Percentiles rank a stretch among this genome's conserved stretches.
Conservation (phyloP, 2,113 vertebrate species). For the Seriola quinqueradiata region DNA sequence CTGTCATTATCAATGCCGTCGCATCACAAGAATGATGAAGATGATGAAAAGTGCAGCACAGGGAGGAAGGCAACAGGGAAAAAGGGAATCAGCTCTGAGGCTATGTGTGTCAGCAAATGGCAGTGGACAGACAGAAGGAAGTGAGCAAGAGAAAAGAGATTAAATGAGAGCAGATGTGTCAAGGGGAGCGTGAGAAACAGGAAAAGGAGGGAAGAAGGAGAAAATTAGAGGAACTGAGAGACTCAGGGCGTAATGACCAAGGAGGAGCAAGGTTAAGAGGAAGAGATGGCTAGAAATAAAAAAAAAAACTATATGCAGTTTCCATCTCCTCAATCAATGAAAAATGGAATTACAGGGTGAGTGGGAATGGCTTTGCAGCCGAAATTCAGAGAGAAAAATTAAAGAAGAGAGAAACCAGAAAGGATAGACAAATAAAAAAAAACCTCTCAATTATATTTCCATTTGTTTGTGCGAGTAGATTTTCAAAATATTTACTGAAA, state of each 20-base stretch:
- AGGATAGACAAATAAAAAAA: not conserved
- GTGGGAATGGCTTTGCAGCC: not conserved
- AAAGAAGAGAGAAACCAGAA: slow-evolving; percentile 2
- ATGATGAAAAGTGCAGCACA: not conserved
- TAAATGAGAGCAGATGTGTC: slow-evolving; percentile 11
- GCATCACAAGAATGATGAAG: not conserved
- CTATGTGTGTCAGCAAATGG: not conserved
- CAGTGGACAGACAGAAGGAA: slow-evolving; percentile 22
- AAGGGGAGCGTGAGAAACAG: not conserved
- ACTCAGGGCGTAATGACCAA: not conserved
- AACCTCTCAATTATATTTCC: not conserved
- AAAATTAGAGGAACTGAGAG: slow-evolving; percentile 2
- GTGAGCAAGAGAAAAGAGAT: slow-evolving; percentile 7
- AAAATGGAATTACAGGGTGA: not conserved
- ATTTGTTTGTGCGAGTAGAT: not conserved
- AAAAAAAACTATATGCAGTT: slow-evolving; percentile 13
- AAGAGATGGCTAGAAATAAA: slow-evolving; percentile 20
- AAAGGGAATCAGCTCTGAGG: not conserved
- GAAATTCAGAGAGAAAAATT: not conserved
- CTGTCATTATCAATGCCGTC: not conserved
- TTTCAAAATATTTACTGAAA: not conserved
- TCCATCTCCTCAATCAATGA: slow-evolving; percentile 12
- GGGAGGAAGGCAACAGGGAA: not conserved
- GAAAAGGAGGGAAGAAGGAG: not conserved
- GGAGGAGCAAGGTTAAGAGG: slow-evolving; percentile 17